Evolutionary conservation across 1,140 invertebrate species (phyloP), one percentile per base, ranked within the genome.

Genomic region (Grapholita molesta): DNA sequence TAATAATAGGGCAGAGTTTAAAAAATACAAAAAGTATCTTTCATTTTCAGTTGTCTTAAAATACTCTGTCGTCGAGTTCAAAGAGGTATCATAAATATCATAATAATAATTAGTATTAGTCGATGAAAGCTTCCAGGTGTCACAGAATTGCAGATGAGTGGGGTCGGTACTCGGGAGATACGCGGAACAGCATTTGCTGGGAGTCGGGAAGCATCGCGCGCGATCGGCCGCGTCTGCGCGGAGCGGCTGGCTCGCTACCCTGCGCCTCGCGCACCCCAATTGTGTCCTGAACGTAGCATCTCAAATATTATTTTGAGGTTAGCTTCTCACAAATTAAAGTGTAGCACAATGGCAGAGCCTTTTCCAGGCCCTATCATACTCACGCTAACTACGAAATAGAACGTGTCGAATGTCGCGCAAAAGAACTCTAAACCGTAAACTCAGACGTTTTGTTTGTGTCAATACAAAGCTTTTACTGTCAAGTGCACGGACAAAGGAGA

Each of bases 301-400:
- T 89, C 86, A 86, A 91, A 88, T 87, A 89, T 84, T 85, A 86
- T 85, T 90, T 90, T 89, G 85, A 91, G 89, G 89, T 91, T 91
- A 91, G 76, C 78, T 86, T 84, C 71, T 70, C 73, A 71, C 64
- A 72, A 52, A 76, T 61, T n/a, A 61, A 61, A 61, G 55, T 78
- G 68, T 38, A 81, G 79, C 74, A 82, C 66, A 84, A 83, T 80
- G 76, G 81, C 82, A 70, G 75, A 80, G 70, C 70, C 70, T 74
- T 80, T 75, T 71, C 67, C 79, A 80, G 77, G 68, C 52, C 74
- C 70, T 70, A 42, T 64, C 77, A 80, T 67, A 77, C 72, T 69
- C 68, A 67, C 18, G 77, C 71, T 75, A 69, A 70, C 73, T 68
- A 12, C 75, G 77, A 70, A 38, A 74, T 78, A 85, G 75, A 70